Base-by-base conservation (phyloP, 2,888 invertebrate species). In the Gortyna flavago region DNA sequence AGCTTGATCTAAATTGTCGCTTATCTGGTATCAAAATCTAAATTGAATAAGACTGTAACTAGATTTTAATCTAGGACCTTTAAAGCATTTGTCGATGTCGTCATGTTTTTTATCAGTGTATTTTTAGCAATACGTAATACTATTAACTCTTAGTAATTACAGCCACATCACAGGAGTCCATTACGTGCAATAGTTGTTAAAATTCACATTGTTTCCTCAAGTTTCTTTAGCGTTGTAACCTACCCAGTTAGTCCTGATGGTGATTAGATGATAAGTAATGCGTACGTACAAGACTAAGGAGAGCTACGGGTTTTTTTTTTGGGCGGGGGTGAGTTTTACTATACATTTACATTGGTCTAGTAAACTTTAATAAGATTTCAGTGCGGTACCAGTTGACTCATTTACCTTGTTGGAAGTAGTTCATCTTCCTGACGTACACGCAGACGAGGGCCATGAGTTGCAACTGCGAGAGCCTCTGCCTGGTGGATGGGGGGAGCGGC, bases 401-500 rank as follows among this genome's bases (percentile, higher is more conserved):
- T 66, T 25, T 65, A 91, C 91, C 91, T 91, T 99, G 99, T 95
- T 99, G 99, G 95, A 99, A 99, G 96, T 99, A 99, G 97, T 99
- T 99, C 96, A 99, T 99, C 97, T 99, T 99, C 93, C 99, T 97
- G 91, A 99, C 99, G 96, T 99, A 99, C 85, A 99, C 99, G 96
- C 99, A 99, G 91, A 99, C 99, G 88, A 99, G 98, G 29, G 99
- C 99, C 99, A 99, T 99, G 90, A 99, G 98, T 96, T 99, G 99
- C 73, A 99, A 97, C 96, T 99, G 99, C 75, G 99, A 99, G 84
- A 99, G 98, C 90, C 99, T 97, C 96, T 99, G 99, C 89, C 99
- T 97, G 85, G 99, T 99, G 86, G 99, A 99, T 81, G 99, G 99
- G 75, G 99, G 99, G 89, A 99, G 97, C 38, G 99, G 99, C 93